Evolutionary conservation across 2,888 invertebrate genomes (phyloP).

Genomic region (Drosophila glabriapex): DNA sequence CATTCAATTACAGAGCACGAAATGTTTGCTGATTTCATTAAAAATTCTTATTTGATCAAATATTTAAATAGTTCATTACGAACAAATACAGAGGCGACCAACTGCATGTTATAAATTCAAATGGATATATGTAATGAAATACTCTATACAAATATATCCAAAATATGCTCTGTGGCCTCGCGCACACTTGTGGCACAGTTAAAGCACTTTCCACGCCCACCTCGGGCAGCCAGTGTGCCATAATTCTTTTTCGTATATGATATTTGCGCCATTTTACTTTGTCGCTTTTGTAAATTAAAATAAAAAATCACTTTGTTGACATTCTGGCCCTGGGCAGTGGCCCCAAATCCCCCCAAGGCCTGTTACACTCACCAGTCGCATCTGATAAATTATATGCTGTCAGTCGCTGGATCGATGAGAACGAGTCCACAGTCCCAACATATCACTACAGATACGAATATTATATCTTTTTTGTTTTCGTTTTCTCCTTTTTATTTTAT

Average conservation of each 20-base stretch:
- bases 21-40: constrained; percentile 41
- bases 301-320: constrained; percentile 74
- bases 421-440: constrained; percentile 4
- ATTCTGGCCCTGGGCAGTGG: constrained; percentile 36
- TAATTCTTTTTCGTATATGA: constrained; percentile 60
- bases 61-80: constrained; percentile 60
- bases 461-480: constrained; percentile 12
- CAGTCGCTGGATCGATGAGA: constrained; percentile 40
- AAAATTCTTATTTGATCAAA: constrained; percentile 41
- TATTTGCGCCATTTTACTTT: constrained; percentile 38
- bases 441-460: constrained; percentile 26
- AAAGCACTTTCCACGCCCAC: constrained; percentile 44
- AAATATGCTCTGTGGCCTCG: constrained; percentile 22
- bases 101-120: not conserved
- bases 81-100: constrained; percentile 10
- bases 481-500: constrained; percentile 13
- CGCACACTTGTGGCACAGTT: constrained; percentile 36
- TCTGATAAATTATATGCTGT: constrained; percentile 52
- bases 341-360: constrained; percentile 3
- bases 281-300: constrained; percentile 55
- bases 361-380: constrained; percentile 29
- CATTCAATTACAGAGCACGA: constrained; percentile 29
- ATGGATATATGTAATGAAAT: not conserved
- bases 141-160: constrained; percentile 8
- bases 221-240: constrained; percentile 57